Base-by-base conservation (phyloP, 92 coral and sea anemone genomes). In the Phenganax subtilis region DNA sequence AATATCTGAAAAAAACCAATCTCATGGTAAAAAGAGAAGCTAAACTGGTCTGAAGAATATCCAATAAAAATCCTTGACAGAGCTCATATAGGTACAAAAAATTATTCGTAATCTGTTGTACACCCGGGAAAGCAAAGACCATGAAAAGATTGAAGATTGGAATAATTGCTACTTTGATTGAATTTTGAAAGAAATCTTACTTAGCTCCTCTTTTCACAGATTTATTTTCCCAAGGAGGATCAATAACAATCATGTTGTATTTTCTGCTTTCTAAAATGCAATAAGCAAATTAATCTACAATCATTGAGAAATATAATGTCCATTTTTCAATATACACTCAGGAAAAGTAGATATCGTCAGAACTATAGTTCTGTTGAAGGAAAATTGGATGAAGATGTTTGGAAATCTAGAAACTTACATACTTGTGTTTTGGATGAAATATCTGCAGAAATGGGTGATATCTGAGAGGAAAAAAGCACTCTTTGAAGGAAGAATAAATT, bases 211-310 rank as follows among this genome's bases (percentile, higher is more conserved):
- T 86, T 75, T 86, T 94, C 69, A 92, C 98, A 7, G 98, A 94
- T 83, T 94, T 94, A 89, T 94, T 94, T 70, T 85, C 92, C 98
- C 98, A 94, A 0, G 98, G 98, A 29, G 98, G 98, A 83, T 94
- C 98, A 51, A 94, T 62, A 61, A 94, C 91, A 55, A 89, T 55
- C 77, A 91, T 82, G 68, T 94, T 89, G 84, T 86, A 94, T 79
- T 81, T 84, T 70, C 44, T 25, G 16, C 15, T 9, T 54, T 16
- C 65, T 53, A 61, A 51, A 71, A 12, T 3, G 56, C 55, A 82
- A 11, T 10, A 68, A n/a, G 59, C 69, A 83, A 7, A 70, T 12
- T 12, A 0, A 37, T 16, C n/a, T 63, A 5, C 47, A 37, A 5
- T 37, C 47, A 37, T 37, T 37, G 15, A 79, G 54, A 31, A 15